Percentiles rank a stretch among this genome's conserved stretches.
Evolutionary conservation across 2,888 invertebrate species (phyloP).

Genomic region (Lutraria lutraria): DNA sequence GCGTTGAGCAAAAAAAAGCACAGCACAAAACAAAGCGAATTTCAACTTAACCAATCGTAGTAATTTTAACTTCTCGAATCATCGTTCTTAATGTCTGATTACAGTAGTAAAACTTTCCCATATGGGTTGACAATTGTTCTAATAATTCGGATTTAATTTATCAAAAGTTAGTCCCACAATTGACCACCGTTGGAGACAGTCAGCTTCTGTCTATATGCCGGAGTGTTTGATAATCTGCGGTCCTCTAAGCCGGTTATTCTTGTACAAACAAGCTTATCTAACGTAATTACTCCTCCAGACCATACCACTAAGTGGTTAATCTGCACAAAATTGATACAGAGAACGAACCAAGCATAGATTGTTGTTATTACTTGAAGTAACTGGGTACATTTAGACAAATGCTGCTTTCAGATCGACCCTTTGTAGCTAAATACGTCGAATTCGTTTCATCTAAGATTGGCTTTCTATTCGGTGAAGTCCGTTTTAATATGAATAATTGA

Average conservation of each 20-base stretch:
- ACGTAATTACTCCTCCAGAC: slow-evolving; percentile 55
- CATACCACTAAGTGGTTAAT: slow-evolving; percentile 44
- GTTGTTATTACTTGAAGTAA: background rate
- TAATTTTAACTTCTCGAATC: background rate
- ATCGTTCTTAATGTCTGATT: background rate
- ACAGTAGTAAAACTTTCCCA: background rate
- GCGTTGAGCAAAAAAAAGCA: no score
- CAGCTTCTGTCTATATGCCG: slow-evolving; percentile 46
- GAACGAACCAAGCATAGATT: background rate
- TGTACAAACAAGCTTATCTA: slow-evolving; percentile 59
- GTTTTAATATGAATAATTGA: no score
- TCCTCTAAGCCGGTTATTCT: slow-evolving; percentile 58
- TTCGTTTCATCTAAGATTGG: background rate
- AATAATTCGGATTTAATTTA: slow-evolving; percentile 27
- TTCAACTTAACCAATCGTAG: background rate
- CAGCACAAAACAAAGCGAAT: no score
- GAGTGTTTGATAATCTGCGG: slow-evolving; percentile 52
- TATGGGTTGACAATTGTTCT: background rate
- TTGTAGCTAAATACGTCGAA: background rate
- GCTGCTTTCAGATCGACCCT: background rate
- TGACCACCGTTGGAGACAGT: slow-evolving; percentile 49
- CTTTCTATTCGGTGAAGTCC: no score
- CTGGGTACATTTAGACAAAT: background rate
- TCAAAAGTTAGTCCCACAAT: slow-evolving; percentile 30
- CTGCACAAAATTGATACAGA: slow-evolving; percentile 48